Percentiles rank a stretch among this genome's conserved stretches.
Evolutionary conservation across 2,888 invertebrate species (phyloP).

Genomic region (Dugesia japonica): DNA sequence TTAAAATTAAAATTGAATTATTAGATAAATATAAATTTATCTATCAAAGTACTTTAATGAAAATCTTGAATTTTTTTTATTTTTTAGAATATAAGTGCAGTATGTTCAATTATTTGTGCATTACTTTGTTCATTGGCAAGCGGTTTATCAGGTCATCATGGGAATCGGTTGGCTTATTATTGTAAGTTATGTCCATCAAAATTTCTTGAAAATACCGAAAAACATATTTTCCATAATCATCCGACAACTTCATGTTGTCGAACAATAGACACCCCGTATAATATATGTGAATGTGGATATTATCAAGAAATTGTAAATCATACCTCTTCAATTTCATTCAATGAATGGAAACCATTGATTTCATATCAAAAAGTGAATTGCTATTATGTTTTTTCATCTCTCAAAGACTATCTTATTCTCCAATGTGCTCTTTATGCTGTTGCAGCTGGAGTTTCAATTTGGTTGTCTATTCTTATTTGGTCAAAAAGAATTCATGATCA

Average conservation of each 20-base stretch:
- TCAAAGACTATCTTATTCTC: not conserved
- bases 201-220: not conserved
- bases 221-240: not conserved
- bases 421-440: constrained; percentile 16
- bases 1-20: no score
- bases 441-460: not conserved
- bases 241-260: not conserved
- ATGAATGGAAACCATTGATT: not conserved
- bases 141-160: not conserved
- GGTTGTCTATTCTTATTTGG: not conserved
- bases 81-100: not conserved
- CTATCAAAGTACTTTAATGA: no score
- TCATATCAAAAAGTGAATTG: not conserved
- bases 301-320: not conserved
- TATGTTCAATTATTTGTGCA: not conserved
- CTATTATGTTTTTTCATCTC: constrained; percentile 8
- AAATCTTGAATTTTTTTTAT: no score
- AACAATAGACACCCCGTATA: not conserved
- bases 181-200: not conserved
- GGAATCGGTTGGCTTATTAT: not conserved
- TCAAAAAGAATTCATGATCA: not conserved
- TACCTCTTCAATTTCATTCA: not conserved
- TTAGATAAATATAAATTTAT: no score
- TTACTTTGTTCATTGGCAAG: not conserved
- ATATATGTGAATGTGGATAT: not conserved